Evolutionary conservation across 2,888 invertebrate genomes (phyloP), one percentile per base, ranked within the genome.

Genomic region (Periphyllus acericola): DNA sequence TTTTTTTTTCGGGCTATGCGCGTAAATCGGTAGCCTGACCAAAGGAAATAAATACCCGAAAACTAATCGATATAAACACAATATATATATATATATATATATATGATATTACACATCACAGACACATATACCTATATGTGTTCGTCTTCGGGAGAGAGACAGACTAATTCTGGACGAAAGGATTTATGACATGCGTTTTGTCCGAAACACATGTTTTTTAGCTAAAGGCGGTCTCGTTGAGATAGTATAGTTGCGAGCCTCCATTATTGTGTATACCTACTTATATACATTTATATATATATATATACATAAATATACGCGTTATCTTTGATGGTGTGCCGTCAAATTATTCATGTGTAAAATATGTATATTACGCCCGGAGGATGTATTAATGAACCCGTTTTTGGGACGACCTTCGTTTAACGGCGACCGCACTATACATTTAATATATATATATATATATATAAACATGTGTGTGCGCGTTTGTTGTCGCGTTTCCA

Each of bases 331-430:
- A 86, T 55, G 87, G 80, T 60, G 72, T 74, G 80, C 87, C 87
- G 87, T 87, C 87, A 81, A 87, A 74, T 87, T 87, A 81, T 80
- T 87, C 87, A 74, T 66, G 87, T 81, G 81, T 87, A 87, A 87
- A 87, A 81, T 87, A 87, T 81, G 87, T 81, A 81, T 81, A 72
- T 86, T 80, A 78, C 79, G 87, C 87, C 87, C 81, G 80, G 87
- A 79, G 80, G 81, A 81, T 32, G 80, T 79, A 80, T 86, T 85
- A 79, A 80, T 81, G 87, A 87, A 80, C 87, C 25, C 71, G 80
- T 87, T 87, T 87, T 87, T 46, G 84, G 84, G 32, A 84, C 84
- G 84, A 52, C 84, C 84, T 86, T 87, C 80, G 52, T 36, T 52
- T 52, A 81, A 81, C 55, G 32, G 36, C 86, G 55, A 11, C 34